These are phyloP conservation scores for Ctenopoma multispine DNA, from an alignment of 2,797 vertebrate species.

Conservation along the genomic window DNA sequence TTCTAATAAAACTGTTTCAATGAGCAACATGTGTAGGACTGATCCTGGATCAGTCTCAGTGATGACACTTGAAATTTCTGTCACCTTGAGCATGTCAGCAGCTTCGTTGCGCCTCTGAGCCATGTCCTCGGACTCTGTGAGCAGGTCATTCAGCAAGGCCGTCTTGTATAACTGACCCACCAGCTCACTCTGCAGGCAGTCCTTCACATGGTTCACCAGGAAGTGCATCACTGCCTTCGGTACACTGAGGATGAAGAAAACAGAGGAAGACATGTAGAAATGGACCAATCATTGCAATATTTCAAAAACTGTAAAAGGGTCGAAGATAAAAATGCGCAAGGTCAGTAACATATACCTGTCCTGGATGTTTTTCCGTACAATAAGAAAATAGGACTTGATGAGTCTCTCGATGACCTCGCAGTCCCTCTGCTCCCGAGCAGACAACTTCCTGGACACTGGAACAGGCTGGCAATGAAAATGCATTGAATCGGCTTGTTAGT, in stretches of 20 bases:
- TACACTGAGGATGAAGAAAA: slow-evolving; percentile 86
- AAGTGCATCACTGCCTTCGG: slow-evolving; percentile 99
- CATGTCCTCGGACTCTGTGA: slow-evolving; percentile 99
- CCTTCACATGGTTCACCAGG: slow-evolving; percentile 98
- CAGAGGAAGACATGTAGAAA: neutral
- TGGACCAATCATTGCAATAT: neutral
- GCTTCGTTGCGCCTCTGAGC: slow-evolving; percentile 96
- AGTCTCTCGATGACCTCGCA: slow-evolving; percentile 98
- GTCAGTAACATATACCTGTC: slow-evolving; percentile 87
- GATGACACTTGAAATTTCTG: neutral
- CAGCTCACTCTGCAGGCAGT: slow-evolving; percentile 97
- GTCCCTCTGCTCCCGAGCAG: slow-evolving; percentile 96
- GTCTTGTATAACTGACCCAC: slow-evolving; percentile 97
- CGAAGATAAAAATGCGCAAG: neutral
- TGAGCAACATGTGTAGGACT: neutral
- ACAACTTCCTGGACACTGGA: slow-evolving; percentile 95
- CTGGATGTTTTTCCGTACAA: slow-evolving; percentile 99
- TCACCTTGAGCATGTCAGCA: slow-evolving; percentile 97
- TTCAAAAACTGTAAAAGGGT: neutral
- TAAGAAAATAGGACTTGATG: slow-evolving; percentile 98
- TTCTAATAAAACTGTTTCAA: neutral
- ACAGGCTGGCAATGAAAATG: slow-evolving; percentile 86
- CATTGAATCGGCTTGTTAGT: slow-evolving; percentile 5
- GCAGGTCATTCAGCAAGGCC: slow-evolving; percentile 91
- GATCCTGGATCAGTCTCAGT: neutral